Percentiles rank a stretch among this genome's conserved stretches.
Conservation (phyloP, 1,140 invertebrate genomes). For the Magallana ariakensis region DNA sequence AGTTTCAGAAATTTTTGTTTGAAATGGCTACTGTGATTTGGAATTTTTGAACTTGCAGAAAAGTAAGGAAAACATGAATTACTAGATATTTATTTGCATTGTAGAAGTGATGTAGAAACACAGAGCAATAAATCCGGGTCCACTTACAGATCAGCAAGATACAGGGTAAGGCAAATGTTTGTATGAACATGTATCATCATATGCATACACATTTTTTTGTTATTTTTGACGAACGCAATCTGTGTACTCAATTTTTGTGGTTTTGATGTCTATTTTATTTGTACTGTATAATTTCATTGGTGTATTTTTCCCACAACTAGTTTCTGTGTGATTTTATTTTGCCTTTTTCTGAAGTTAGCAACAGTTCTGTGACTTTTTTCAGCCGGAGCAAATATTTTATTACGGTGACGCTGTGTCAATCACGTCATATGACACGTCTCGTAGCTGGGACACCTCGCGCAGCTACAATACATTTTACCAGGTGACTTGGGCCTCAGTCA, state of each 20-base stretch:
- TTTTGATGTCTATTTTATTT: too few relatives aligned
- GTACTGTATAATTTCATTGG: too few relatives aligned
- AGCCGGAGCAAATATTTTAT: slow-evolving; percentile 21
- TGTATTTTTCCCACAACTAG: too few relatives aligned
- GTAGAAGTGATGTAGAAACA: slow-evolving; percentile 18
- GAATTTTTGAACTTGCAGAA: too few relatives aligned
- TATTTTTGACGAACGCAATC: too few relatives aligned
- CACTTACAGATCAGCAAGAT: background rate
- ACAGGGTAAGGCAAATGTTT: slow-evolving; percentile 7
- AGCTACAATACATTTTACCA: slow-evolving; percentile 4
- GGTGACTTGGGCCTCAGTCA: background rate
- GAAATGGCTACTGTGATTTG: too few relatives aligned
- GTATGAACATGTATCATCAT: background rate
- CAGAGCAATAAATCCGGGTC: slow-evolving; percentile 33
- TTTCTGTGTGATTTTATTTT: too few relatives aligned
- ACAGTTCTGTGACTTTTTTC: background rate
- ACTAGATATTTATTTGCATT: background rate
- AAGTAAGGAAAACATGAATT: too few relatives aligned
- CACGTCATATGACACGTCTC: background rate
- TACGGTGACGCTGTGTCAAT: background rate
- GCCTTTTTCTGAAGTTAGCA: background rate
- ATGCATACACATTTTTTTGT: too few relatives aligned
- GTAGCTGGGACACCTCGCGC: slow-evolving; percentile 1
- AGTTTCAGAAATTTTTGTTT: too few relatives aligned
- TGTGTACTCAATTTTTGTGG: too few relatives aligned